A percentile compares a stretch with the other conserved stretches of the same genome.
phyloP scores from a whole-genome alignment of 2,888 invertebrate genomes.

The Drosophila atripex region DNA sequence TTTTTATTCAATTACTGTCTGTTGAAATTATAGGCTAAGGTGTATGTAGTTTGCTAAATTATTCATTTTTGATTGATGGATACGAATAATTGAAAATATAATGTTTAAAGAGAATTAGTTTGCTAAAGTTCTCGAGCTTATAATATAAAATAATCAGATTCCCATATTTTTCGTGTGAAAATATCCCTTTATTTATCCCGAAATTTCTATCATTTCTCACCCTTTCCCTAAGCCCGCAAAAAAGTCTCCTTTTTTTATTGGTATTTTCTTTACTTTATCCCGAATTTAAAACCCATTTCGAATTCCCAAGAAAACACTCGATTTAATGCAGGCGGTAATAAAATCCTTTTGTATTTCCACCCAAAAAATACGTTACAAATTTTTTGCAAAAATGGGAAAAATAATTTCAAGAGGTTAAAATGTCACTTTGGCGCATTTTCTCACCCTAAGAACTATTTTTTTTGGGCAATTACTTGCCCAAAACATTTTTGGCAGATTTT shows the following conservation, averaged over 20 bases:
- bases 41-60: slow-evolving; percentile 5
- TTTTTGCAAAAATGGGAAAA: slow-evolving; percentile 28
- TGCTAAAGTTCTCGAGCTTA: not conserved
- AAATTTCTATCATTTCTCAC: not conserved
- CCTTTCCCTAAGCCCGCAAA: slow-evolving; percentile 52
- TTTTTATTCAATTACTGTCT: slow-evolving; percentile 26
- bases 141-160: not conserved
- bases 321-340: slow-evolving; percentile 67
- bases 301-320: slow-evolving; percentile 31
- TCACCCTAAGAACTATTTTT: slow-evolving; percentile 19
- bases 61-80: slow-evolving; percentile 1
- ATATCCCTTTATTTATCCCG: not conserved
- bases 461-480: slow-evolving; percentile 37
- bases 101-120: not conserved
- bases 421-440: slow-evolving; percentile 73
- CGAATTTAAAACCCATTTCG: slow-evolving; percentile 43
- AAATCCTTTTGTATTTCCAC: slow-evolving; percentile 30
- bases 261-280: slow-evolving; percentile 27
- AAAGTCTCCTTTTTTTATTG: slow-evolving; percentile 41
- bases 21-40: slow-evolving; percentile 19
- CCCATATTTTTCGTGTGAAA: not conserved
- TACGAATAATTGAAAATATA: slow-evolving; percentile 3
- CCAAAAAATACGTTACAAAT: slow-evolving; percentile 68
- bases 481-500: slow-evolving; percentile 47
- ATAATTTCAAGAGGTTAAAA: slow-evolving; percentile 69